Evolutionary conservation across 2,797 vertebrate species (phyloP), one percentile per base, ranked within the genome.

Genomic region (Scolopax rusticola): DNA sequence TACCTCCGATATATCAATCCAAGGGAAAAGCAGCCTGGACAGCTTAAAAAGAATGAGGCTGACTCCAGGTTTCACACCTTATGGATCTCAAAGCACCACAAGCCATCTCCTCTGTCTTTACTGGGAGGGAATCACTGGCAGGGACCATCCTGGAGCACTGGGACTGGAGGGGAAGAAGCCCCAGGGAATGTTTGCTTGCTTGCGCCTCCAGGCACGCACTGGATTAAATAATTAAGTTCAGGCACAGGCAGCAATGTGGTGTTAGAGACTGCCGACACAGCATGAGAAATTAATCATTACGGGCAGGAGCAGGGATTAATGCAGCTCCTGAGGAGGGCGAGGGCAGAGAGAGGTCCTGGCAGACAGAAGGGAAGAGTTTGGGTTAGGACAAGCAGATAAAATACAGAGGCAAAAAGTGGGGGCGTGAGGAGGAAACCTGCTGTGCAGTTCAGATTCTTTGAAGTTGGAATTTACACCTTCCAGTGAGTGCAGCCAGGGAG

Each of bases 261-360:
- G 0, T 0, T n/a, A 69, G 36, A 3, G 24, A 41, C 65, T 1
- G 5, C 47, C 0, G 3, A 51, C 36, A 5, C 45, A 3, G 1
- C 20, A 2, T 1, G 11, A 41, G 65, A 74, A 68, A 67, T 40
- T 30, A 59, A 71, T 89, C 57, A 59, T 43, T 68, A 82, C 70
- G 60, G 84, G 77, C 81, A 25, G 78, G 70, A 86, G 70, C 9
- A 1, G 69, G 79, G 78, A 78, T 25, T 48, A 87, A 50, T 4
- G 10, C 33, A 2, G 32, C 41, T 50, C 67, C 67, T 0, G 1
- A 65, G 83, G 80, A 73, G 36, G n/a, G 74, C 1, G 3, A 40
- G 4, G 73, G 60, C 54, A 36, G 51, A 85, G 51, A 47, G 51
- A 81, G 76, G 71, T 7, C 8, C 45, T 7, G 15, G 57, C 82